These are phyloP conservation scores for Caenorhabditis sp. DNA, from an alignment of 2,888 invertebrate genomes.

Conservation along the genomic window DNA sequence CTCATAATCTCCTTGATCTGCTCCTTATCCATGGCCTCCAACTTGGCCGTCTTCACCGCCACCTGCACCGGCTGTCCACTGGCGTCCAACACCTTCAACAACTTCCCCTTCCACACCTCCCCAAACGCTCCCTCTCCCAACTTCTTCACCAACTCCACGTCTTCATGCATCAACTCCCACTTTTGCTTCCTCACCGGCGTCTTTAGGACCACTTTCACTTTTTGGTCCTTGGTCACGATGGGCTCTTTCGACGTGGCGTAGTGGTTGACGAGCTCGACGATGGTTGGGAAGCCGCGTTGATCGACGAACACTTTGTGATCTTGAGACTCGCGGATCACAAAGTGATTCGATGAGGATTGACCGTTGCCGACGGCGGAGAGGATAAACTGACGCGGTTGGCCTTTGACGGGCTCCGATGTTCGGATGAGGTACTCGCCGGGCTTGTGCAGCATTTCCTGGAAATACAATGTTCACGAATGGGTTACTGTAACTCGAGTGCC, in stretches of 20 bases:
- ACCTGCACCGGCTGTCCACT: conserved; percentile 23
- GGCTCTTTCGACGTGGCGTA: conserved; percentile 16
- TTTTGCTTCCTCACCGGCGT: conserved; percentile 60
- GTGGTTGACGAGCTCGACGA: conserved; percentile 46
- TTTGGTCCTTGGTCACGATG: conserved; percentile 39
- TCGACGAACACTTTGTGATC: conserved; percentile 48
- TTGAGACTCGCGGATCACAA: conserved; percentile 42
- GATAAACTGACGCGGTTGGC: conserved; percentile 62
- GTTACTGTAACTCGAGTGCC: too few relatives aligned
- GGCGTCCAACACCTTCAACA: conserved; percentile 11
- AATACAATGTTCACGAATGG: background rate
- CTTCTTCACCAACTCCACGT: conserved; percentile 73
- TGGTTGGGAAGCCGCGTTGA: conserved; percentile 35
- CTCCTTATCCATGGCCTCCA: conserved; percentile 73
- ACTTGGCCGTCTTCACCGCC: conserved; percentile 65
- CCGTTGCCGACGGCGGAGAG: conserved; percentile 63
- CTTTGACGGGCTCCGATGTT: conserved; percentile 66
- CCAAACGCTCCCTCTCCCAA: conserved; percentile 79
- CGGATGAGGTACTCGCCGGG: conserved; percentile 72
- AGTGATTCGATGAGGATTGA: conserved; percentile 41
- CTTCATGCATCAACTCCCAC: conserved; percentile 75
- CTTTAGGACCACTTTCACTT: conserved; percentile 67
- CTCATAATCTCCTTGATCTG: conserved; percentile 76
- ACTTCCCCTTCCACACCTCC: conserved; percentile 62
- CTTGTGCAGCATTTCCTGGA: conserved; percentile 62